Percentiles rank a stretch among this genome's conserved stretches.
Evolutionary conservation across 64 coral and sea anemone genomes (phyloP).

Genomic region (Dendronephthya gigantea): DNA sequence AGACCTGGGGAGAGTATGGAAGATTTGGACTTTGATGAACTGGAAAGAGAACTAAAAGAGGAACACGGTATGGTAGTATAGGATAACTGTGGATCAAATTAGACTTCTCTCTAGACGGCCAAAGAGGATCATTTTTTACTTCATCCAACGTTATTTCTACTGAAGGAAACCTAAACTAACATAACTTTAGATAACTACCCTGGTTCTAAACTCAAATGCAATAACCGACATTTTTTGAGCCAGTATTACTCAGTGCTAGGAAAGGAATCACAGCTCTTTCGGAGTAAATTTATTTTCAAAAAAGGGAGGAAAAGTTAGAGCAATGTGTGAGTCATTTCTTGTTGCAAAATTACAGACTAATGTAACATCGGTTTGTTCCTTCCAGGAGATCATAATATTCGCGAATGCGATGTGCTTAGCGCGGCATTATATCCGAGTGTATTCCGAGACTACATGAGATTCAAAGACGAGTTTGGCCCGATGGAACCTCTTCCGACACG

Average conservation of each 20-base stretch:
- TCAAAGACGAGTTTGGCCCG: conserved; percentile 79
- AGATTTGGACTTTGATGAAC: conserved; percentile 63
- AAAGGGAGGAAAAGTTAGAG: no score
- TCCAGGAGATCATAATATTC: conserved; percentile 51
- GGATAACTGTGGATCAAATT: background rate
- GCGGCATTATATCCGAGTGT: conserved; percentile 81
- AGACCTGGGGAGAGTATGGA: conserved; percentile 81
- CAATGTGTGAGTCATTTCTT: background rate
- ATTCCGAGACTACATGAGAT: conserved; percentile 87
- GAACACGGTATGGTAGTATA: conserved; percentile 47
- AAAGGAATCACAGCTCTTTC: no score
- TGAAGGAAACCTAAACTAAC: background rate
- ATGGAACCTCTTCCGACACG: conserved; percentile 67
- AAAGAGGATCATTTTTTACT: no score
- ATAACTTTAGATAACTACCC: no score
- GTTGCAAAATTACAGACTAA: background rate
- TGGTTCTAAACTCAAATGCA: no score
- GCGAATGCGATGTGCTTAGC: conserved; percentile 71
- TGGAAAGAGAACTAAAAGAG: conserved; percentile 54
- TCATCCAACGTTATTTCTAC: no score
- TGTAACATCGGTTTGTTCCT: background rate
- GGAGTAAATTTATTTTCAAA: no score
- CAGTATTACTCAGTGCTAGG: no score
- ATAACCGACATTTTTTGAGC: no score
- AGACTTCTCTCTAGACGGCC: no score